Evolutionary conservation across 2,888 invertebrate species (phyloP).

Genomic region (Eustalomyia histrio): DNA sequence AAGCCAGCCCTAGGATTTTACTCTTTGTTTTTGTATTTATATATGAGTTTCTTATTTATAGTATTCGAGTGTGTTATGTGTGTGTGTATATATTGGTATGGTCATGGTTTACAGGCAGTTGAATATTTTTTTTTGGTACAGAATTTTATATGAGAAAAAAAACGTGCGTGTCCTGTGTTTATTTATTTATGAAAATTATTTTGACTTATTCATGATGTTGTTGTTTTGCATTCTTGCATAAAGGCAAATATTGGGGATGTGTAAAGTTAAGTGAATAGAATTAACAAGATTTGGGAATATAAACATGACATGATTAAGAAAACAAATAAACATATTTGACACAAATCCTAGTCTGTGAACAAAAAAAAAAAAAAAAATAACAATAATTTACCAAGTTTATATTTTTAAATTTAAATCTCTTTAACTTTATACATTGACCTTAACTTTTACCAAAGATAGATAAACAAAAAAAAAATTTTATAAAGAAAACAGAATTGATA

Average conservation of each 20-base stretch:
- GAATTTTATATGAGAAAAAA: conserved; percentile 23
- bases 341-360: too few species aligned
- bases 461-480: not conserved
- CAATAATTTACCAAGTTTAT: not conserved
- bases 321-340: too few species aligned
- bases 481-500: not conserved
- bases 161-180: conserved; percentile 36
- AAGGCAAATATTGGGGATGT: not conserved
- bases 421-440: conserved; percentile 28
- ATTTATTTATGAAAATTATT: conserved; percentile 46
- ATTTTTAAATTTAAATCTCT: not conserved
- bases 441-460: not conserved
- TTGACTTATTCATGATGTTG: conserved; percentile 23
- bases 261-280: conserved; percentile 24
- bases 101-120: not conserved
- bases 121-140: conserved; percentile 2
- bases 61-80: not conserved
- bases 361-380: not conserved
- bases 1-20: not conserved
- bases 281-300: conserved; percentile 35
- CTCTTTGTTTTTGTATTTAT: not conserved
- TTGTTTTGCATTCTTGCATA: not conserved
- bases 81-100: not conserved
- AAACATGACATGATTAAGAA: conserved; percentile 1
- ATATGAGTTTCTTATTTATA: conserved; percentile 8